Evolutionary conservation across 2,797 vertebrate species (phyloP).

Genomic region (Chelon auratus): DNA sequence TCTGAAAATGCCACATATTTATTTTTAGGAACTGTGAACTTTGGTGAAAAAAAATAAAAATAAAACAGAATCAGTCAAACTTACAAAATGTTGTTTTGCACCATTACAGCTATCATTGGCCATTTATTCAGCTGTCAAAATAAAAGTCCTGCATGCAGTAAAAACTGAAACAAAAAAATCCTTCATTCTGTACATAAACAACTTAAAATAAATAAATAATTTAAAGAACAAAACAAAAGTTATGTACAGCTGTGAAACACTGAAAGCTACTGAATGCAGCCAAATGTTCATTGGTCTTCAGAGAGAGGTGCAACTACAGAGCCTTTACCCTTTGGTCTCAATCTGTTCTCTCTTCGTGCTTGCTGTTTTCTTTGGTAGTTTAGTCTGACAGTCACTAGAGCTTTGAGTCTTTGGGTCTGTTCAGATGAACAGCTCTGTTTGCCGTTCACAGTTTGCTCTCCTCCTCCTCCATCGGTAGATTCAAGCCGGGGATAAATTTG

Average conservation of each 20-base stretch:
- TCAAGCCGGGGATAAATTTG: slow-evolving; percentile 96
- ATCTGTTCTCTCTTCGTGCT: slow-evolving; percentile 50
- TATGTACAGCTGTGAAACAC: slow-evolving; percentile 66
- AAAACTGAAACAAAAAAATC: slow-evolving; percentile 33
- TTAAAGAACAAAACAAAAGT: slow-evolving; percentile 70
- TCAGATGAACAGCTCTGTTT: not conserved
- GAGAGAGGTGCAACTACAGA: slow-evolving; percentile 25
- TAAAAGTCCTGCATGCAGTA: slow-evolving; percentile 52
- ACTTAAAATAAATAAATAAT: slow-evolving; percentile 87
- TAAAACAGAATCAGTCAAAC: slow-evolving; percentile 39
- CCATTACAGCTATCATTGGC: slow-evolving; percentile 1
- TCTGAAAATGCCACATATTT: slow-evolving; percentile 67
- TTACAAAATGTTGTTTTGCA: slow-evolving; percentile 48
- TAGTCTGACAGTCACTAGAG: slow-evolving; percentile 30
- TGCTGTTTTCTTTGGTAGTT: slow-evolving; percentile 61
- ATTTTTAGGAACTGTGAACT: slow-evolving; percentile 65
- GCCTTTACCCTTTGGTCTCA: slow-evolving; percentile 61
- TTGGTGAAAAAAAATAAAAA: slow-evolving; percentile 10
- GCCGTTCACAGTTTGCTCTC: slow-evolving; percentile 92
- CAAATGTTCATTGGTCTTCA: slow-evolving; percentile 44
- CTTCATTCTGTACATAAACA: slow-evolving; percentile 70
- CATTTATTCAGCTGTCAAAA: slow-evolving; percentile 51
- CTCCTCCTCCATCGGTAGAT: slow-evolving; percentile 94
- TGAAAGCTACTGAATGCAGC: slow-evolving; percentile 19
- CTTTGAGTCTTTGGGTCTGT: slow-evolving; percentile 55